Conservation (phyloP, 2,888 invertebrate species). For the Carpatolechia fugitivella region DNA sequence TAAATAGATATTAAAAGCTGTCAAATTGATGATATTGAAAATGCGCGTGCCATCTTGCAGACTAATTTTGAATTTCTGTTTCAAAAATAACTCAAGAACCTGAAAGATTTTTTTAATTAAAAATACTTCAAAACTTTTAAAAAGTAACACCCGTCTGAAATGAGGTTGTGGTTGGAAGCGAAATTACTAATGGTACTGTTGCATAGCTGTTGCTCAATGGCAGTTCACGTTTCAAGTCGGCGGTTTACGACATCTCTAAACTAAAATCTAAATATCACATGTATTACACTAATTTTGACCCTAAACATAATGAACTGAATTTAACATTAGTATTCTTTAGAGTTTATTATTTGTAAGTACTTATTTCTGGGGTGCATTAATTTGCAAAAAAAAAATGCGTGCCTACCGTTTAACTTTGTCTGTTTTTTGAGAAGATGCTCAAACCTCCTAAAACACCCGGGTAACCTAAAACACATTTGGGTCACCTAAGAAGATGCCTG, state of each 20-base stretch:
- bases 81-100: background rate
- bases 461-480: too few relatives aligned
- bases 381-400: too few relatives aligned
- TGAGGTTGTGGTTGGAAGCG: background rate
- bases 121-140: background rate
- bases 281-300: background rate
- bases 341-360: background rate
- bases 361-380: background rate
- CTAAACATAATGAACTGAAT: background rate
- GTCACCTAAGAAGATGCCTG: too few relatives aligned
- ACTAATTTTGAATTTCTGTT: background rate
- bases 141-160: too few relatives aligned
- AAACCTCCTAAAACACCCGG: background rate
- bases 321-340: background rate
- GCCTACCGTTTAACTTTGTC: background rate
- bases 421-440: background rate
- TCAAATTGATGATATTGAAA: background rate
- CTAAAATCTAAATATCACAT: background rate
- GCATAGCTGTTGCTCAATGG: background rate
- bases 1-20: background rate
- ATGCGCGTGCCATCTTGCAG: slow-evolving; percentile 1
- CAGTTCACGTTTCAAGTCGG: background rate
- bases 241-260: background rate
- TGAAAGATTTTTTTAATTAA: background rate
- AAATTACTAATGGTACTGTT: background rate